Conservation (phyloP, 2,113 vertebrate genomes). For the Gracilinanus agilis region DNA sequence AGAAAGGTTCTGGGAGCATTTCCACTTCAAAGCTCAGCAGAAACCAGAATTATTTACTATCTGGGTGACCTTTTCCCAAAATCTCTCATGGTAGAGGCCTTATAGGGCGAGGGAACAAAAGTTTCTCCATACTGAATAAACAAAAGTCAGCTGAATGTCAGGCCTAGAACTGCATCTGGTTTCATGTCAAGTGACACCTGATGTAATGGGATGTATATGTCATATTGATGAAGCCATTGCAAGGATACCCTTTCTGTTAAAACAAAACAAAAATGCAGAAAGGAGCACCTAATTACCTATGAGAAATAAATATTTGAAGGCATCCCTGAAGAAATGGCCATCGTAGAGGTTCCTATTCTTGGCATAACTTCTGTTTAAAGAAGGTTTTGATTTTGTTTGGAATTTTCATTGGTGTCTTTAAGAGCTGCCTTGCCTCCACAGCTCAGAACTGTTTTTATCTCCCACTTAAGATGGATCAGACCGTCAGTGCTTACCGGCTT, state of each 20-base stretch:
- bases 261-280: neutral
- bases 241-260: constrained; percentile 53
- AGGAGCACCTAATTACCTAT: constrained; percentile 34
- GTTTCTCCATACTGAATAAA: constrained; percentile 65
- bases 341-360: constrained; percentile 23
- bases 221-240: constrained; percentile 16
- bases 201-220: constrained; percentile 9
- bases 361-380: constrained; percentile 11
- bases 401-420: constrained; percentile 54
- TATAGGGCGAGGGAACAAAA: constrained; percentile 77
- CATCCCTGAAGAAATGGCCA: constrained; percentile 47
- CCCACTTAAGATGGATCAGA: neutral
- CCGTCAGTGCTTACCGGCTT: constrained; percentile 24
- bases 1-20: constrained; percentile 70
- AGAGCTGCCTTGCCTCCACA: neutral
- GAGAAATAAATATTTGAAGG: constrained; percentile 53
- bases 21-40: constrained; percentile 76
- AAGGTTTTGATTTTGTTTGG: constrained; percentile 40
- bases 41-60: constrained; percentile 78
- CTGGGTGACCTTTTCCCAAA: constrained; percentile 77
- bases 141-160: constrained; percentile 71
- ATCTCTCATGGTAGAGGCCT: constrained; percentile 69
- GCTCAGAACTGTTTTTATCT: constrained; percentile 5
- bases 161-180: constrained; percentile 41
- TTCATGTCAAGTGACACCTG: constrained; percentile 58